Percentiles rank a stretch among this genome's conserved stretches.
Evolutionary conservation across 2,888 invertebrate genomes (phyloP).

Genomic region (Keiferia lycopersicella): DNA sequence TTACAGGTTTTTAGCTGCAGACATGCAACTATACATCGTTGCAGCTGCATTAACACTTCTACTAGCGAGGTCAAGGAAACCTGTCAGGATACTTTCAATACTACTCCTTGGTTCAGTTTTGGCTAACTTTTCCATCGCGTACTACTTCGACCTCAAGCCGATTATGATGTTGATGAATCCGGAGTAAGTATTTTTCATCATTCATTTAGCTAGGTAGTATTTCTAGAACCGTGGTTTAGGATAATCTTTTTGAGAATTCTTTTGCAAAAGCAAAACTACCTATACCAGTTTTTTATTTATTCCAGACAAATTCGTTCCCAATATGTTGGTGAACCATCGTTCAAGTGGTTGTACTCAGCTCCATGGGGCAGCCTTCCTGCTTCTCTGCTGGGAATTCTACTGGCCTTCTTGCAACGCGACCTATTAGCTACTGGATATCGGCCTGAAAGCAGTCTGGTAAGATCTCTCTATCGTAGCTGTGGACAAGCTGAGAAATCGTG

Average conservation of each 20-base stretch:
- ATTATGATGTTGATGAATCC: slow-evolving; percentile 51
- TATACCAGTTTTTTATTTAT: neutral
- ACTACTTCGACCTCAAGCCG: slow-evolving; percentile 50
- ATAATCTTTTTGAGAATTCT: too few species aligned
- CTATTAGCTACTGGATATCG: neutral
- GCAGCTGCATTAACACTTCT: slow-evolving; percentile 45
- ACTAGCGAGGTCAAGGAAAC: slow-evolving; percentile 42
- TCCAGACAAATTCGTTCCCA: slow-evolving; percentile 6
- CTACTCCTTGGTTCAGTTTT: slow-evolving; percentile 42
- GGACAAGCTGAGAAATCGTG: too few species aligned
- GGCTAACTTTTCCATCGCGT: slow-evolving; percentile 37
- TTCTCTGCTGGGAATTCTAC: slow-evolving; percentile 50
- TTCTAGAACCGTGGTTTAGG: too few species aligned
- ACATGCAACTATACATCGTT: slow-evolving; percentile 59
- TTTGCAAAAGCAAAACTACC: too few species aligned
- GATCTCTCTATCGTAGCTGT: neutral
- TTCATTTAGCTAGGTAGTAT: too few species aligned
- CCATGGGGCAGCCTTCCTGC: slow-evolving; percentile 64
- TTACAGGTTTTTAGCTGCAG: slow-evolving; percentile 62
- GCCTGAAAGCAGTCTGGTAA: slow-evolving; percentile 4
- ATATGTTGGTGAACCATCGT: slow-evolving; percentile 45
- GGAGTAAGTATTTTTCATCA: slow-evolving; percentile 7
- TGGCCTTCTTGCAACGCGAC: slow-evolving; percentile 46
- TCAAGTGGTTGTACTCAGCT: slow-evolving; percentile 54
- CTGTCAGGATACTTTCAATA: slow-evolving; percentile 25